Base-by-base conservation (phyloP, 2,888 invertebrate species). In the Trichopria drosophilae region DNA sequence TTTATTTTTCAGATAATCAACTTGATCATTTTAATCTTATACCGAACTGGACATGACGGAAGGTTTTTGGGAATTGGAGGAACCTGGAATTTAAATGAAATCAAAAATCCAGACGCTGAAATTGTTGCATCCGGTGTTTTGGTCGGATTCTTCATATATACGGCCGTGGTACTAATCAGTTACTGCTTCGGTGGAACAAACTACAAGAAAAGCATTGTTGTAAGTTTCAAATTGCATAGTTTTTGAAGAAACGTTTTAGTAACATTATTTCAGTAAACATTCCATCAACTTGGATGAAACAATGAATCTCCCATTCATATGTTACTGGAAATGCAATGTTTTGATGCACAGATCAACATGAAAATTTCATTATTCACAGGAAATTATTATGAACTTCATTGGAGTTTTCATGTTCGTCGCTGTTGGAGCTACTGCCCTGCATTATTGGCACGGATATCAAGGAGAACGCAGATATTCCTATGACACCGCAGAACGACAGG, bases 401-500 rank as follows among this genome's bases (percentile, higher is more conserved):
- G 91, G 91, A 1, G 84, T 88, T 58, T 85, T 92, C 76, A 78
- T 92, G 80, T 93, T 90, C 84, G 79, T 92, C 12, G 88, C 90
- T 0, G 88, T 90, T 34, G 92, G 91, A 1, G 91, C 88, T 0
- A 89, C 89, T 18, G 91, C 91, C 0, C 80, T 92, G 15, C 91
- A 92, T 77, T 93, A 92, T 77, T 93, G 92, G 91, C 85, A 87
- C 51, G 91, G 92, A 1, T 93, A 90, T 77, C 84, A 87, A 75
- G 82, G 85, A 13, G 90, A 90, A 68, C 85, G 91, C 67, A 87
- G 88, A 70, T 88, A 82, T 72, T 78, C 84, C 53, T 82, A 84
- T 62, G 85, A 87, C 2, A 84, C 86, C 42, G 83, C 86, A 1
- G 90, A 90, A 73, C 82, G 86, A 79, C 86, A 88, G 80, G 82